Conservation (phyloP, 2,888 invertebrate species). For the Chrysopilus asiliformis region DNA sequence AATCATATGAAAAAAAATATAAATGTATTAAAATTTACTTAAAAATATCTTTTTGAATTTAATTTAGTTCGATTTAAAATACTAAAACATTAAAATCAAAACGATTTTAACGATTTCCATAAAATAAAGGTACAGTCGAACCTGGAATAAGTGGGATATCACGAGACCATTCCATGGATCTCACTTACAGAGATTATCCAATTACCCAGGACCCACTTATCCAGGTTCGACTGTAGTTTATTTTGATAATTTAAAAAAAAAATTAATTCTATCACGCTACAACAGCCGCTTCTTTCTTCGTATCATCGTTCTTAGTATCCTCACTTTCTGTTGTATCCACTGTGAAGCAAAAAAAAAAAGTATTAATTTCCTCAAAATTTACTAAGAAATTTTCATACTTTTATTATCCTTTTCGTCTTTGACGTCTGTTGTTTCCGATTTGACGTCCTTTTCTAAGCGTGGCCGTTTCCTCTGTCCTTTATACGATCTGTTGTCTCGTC, state of each 20-base stretch:
- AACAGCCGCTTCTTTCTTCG: conserved; percentile 50
- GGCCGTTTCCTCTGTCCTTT: conserved; percentile 55
- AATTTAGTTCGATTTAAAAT: no score
- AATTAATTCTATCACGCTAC: conserved; percentile 44
- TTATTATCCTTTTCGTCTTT: conserved; percentile 51
- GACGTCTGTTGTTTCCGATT: conserved; percentile 26
- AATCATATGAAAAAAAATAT: no score
- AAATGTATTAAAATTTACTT: no score
- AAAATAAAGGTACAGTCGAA: no score
- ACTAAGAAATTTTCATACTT: conserved; percentile 34
- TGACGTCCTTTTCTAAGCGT: conserved; percentile 51
- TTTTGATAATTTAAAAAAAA: conserved; percentile 2
- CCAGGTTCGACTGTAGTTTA: no score
- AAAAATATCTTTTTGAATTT: no score
- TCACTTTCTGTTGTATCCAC: conserved; percentile 46
- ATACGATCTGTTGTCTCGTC: conserved; percentile 50
- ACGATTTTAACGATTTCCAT: no score
- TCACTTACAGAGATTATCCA: no score
- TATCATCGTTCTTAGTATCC: conserved; percentile 46
- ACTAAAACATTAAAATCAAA: no score
- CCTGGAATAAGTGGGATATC: no score
- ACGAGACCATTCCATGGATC: no score
- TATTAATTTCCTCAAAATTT: not conserved
- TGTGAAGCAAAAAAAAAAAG: conserved; percentile 26
- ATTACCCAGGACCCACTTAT: no score